Evolutionary conservation across 2,797 vertebrate genomes (phyloP), one percentile per base, ranked within the genome.

Genomic region (Pseudochirops corinnae): DNA sequence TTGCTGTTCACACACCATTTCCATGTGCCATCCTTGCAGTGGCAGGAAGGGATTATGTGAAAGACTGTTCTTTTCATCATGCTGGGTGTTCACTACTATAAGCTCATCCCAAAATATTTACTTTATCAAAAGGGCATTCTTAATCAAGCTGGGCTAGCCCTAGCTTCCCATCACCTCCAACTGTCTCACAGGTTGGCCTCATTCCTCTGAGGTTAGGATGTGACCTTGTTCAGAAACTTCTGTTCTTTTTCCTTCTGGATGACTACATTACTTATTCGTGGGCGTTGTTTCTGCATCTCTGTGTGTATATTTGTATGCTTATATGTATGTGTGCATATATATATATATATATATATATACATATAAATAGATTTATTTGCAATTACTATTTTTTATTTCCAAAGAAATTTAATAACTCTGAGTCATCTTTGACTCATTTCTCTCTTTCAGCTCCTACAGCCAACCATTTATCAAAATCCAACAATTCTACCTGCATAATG

Each of bases 41-140:
- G 33, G 91, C 91, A 82, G 55, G 33, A 31, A 87, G 56, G 31
- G 93, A 90, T 67, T 67, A 91, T 53, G 53, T 28, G 56, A 0
- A 5, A 92, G 58, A 33, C 56, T 93, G 95, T 92, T 55, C 92
- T 96, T n/a, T 62, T 9, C 0, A 0, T 92, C 31, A 74, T 12
- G 33, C 29, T 9, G n/a, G 60, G 46, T 21, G 56, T 57, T 1
- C n/a, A 56, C 55, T 55, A 60, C 2, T 1, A 92, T 58, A 92
- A 94, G 56, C 94, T 94, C 96, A 93, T 96, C 96, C 94, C 94
- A 96, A 91, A 0, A 0, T 55, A 29, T 91, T 97, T 96, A 91
- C 12, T 90, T 5, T 94, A 95, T 94, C 93, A 94, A 96, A 96
- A 94, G 90, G 92, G 26, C 0, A 0, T 91, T 93, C 67, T 52